phyloP scores from a whole-genome alignment of 2,888 invertebrate genomes.

The Leucania comma region DNA sequence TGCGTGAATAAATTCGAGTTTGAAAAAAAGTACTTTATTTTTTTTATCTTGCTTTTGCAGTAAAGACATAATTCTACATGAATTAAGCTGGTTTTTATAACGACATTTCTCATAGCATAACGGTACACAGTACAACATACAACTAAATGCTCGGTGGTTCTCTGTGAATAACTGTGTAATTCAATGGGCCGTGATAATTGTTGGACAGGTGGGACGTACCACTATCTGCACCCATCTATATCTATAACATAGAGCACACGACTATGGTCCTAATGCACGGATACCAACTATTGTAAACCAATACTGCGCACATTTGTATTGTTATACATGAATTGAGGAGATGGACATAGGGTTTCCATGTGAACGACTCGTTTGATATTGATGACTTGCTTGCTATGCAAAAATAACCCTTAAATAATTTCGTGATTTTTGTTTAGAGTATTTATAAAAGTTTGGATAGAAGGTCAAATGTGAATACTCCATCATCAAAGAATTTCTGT shows the following conservation, averaged over 20 bases:
- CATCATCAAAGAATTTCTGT: too few relatives aligned
- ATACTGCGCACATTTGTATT: not conserved
- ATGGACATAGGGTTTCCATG: not conserved
- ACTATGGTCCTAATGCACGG: not conserved
- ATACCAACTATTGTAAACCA: not conserved
- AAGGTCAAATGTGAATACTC: too few relatives aligned
- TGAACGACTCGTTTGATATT: not conserved
- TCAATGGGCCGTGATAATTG: constrained; percentile 42
- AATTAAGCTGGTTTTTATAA: too few relatives aligned
- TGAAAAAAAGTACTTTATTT: too few relatives aligned
- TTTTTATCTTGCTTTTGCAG: too few relatives aligned
- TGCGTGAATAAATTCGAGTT: too few relatives aligned
- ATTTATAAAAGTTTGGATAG: too few relatives aligned
- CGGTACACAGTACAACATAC: not conserved
- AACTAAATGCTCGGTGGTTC: not conserved
- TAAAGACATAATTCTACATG: too few relatives aligned
- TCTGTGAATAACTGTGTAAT: constrained; percentile 1
- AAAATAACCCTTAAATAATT: not conserved
- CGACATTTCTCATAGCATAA: not conserved
- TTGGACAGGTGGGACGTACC: constrained; percentile 1
- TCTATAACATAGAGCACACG: not conserved
- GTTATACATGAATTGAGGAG: not conserved
- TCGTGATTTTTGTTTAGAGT: not conserved
- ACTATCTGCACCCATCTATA: not conserved
- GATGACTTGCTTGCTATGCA: too few relatives aligned